Evolutionary conservation across 2,113 vertebrate species (phyloP), one percentile per base, ranked within the genome.

Genomic region (Pyxicephalus adspersus): DNA sequence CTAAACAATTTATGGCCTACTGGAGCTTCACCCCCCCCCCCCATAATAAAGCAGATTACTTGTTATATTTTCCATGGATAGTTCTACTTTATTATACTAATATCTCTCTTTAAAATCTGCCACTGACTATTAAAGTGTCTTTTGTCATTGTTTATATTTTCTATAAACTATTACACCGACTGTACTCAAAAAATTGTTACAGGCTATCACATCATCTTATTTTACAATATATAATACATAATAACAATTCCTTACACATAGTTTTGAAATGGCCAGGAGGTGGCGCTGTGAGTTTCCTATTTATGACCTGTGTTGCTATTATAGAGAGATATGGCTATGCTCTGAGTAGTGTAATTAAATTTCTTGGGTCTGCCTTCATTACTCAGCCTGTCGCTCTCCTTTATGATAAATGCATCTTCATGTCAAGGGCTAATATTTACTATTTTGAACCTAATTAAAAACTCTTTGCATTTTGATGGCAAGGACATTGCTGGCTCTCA

Each of bases 401-500:
- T 68, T 77, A 77, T 81, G 83, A 80, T 64, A 84, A 67, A 68
- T 76, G 80, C 7, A 2, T 76, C 83, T 83, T 80, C 79, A 85
- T 87, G 85, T 52, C 26, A 54, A 81, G 74, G 83, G 45, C 67
- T 85, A 82, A 65, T 72, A 82, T 83, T 89, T 84, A 85, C 38
- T 85, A 84, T 77, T 61, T 58, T 26, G 52, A 83, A 34, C 63
- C 60, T 86, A 83, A 85, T 85, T 85, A 87, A 88, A 83, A 83
- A 73, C 73, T 66, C 72, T 38, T 25, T 25, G 31, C 29, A 4
- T 52, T 58, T 82, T 85, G 80, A 66, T 64, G 60, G 22, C 65
- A 50, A 51, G 64, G 66, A 65, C 71, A 23, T 22, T 76, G 22
- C 58, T 51, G 34, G 34, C 73, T 63, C 20, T 25, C 22, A 38